phyloP scores from a whole-genome alignment of 2,888 invertebrate species.

The Platypus cylindrus region DNA sequence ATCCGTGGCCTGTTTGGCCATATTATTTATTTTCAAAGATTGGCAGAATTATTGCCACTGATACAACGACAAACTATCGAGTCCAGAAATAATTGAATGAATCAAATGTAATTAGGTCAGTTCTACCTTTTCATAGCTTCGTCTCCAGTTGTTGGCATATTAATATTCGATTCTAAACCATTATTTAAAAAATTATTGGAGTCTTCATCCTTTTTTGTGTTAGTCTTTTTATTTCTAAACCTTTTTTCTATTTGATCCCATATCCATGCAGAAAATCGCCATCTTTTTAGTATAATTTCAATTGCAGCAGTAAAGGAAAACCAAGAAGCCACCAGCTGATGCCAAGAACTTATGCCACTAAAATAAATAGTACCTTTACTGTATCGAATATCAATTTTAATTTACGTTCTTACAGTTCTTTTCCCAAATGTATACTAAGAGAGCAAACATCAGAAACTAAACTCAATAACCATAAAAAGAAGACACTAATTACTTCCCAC shows the following conservation, averaged over 20 bases:
- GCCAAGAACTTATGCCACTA: conserved; percentile 28
- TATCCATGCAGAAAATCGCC: conserved; percentile 30
- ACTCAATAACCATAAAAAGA: conserved; percentile 65
- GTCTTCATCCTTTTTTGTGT: conserved; percentile 34
- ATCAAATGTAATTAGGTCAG: background rate
- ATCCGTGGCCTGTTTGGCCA: too few relatives aligned
- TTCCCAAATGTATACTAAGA: conserved; percentile 59
- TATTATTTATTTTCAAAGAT: too few relatives aligned
- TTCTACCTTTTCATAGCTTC: conserved; percentile 77
- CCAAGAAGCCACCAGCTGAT: conserved; percentile 27
- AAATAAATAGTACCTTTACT: conserved; percentile 11
- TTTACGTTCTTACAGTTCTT: conserved; percentile 52
- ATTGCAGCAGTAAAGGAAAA: conserved; percentile 24
- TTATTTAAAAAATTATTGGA: conserved; percentile 36
- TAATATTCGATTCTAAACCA: conserved; percentile 58
- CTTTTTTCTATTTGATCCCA: conserved; percentile 31
- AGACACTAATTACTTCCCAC: conserved; percentile 42
- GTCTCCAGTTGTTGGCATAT: conserved; percentile 79
- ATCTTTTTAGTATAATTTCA: conserved; percentile 24
- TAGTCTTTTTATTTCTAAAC: conserved; percentile 21
- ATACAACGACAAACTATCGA: too few relatives aligned
- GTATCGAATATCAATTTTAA: background rate
- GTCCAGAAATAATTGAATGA: too few relatives aligned
- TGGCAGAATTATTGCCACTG: too few relatives aligned
- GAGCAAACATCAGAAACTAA: conserved; percentile 68